phyloP scores from a whole-genome alignment of 1,140 invertebrate genomes.

The Drosophila erecta region DNA sequence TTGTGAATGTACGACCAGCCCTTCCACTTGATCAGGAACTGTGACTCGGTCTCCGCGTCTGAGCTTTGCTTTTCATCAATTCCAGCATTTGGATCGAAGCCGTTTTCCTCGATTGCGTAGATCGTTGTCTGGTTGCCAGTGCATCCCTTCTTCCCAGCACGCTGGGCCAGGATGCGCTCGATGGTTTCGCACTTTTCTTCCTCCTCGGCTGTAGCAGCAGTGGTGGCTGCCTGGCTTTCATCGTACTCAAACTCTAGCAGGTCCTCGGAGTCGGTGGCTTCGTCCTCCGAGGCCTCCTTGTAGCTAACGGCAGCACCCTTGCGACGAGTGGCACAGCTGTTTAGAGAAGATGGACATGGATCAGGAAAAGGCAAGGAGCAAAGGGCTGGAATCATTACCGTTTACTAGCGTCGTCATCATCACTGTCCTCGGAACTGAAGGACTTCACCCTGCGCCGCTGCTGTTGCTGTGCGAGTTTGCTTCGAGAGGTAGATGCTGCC shows the following conservation, averaged over 20 bases:
- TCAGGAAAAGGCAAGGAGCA: background rate
- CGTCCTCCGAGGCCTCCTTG: constrained; percentile 95
- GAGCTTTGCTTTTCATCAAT: constrained; percentile 86
- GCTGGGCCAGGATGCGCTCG: constrained; percentile 93
- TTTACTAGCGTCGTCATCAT: constrained; percentile 87
- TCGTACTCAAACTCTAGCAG: constrained; percentile 92
- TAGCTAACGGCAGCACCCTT: constrained; percentile 90
- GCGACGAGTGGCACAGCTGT: constrained; percentile 75
- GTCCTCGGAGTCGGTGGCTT: constrained; percentile 96
- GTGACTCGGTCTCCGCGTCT: constrained; percentile 89
- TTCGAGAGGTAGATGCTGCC: constrained; percentile 27
- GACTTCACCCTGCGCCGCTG: constrained; percentile 64
- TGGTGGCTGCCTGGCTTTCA: constrained; percentile 85
- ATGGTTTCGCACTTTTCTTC: constrained; percentile 96
- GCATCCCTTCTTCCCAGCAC: constrained; percentile 95
- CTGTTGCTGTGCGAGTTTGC: constrained; percentile 59
- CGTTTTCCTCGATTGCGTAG: constrained; percentile 98
- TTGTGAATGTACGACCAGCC: constrained; percentile 99
- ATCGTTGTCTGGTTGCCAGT: constrained; percentile 97
- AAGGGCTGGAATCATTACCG: constrained; percentile 28
- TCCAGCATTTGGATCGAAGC: constrained; percentile 94
- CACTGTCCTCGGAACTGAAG: constrained; percentile 86
- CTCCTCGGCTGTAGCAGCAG: constrained; percentile 87
- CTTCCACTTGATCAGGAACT: constrained; percentile 99
- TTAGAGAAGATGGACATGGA: background rate